A percentile compares a stretch with the other conserved stretches of the same genome.
phyloP scores from a whole-genome alignment of 1,140 invertebrate genomes.

The Pseudachorutes palmiensis region DNA sequence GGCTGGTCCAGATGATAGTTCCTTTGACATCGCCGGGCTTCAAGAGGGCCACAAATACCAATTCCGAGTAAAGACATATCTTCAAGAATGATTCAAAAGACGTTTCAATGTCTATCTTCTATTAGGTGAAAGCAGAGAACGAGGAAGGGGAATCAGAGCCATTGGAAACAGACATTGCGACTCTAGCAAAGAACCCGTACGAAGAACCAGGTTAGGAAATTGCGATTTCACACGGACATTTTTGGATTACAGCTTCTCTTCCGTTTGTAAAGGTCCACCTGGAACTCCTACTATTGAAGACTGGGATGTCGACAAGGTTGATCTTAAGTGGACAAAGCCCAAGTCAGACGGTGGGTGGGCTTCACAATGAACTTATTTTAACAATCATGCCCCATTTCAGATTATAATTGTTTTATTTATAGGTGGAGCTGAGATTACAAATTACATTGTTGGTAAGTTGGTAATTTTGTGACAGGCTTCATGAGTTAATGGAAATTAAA shows the following conservation, averaged over 20 bases:
- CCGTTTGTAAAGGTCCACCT: conserved; percentile 58
- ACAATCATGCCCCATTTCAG: too few relatives aligned
- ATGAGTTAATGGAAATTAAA: too few relatives aligned
- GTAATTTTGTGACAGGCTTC: too few relatives aligned
- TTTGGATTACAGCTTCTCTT: conserved; percentile 43
- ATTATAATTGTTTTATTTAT: too few relatives aligned
- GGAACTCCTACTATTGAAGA: conserved; percentile 80
- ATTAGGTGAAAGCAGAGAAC: conserved; percentile 95
- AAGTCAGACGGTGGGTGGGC: conserved; percentile 84
- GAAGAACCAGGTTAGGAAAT: conserved; percentile 45
- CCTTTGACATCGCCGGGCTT: conserved; percentile 71
- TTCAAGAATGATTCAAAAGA: too few relatives aligned
- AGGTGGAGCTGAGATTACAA: too few relatives aligned
- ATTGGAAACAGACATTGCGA: conserved; percentile 73
- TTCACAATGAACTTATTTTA: too few relatives aligned
- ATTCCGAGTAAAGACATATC: too few relatives aligned
- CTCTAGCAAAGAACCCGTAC: conserved; percentile 88
- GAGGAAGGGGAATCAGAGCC: conserved; percentile 96
- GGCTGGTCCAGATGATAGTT: conserved; percentile 66
- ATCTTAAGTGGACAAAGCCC: conserved; percentile 87
- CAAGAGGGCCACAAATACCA: conserved; percentile 91
- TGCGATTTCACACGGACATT: neutral
- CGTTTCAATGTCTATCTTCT: too few relatives aligned
- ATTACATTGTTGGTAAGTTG: too few relatives aligned
- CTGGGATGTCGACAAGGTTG: conserved; percentile 86